Conservation (phyloP, 2,113 vertebrate genomes). For the Eptatretus burgeri region DNA sequence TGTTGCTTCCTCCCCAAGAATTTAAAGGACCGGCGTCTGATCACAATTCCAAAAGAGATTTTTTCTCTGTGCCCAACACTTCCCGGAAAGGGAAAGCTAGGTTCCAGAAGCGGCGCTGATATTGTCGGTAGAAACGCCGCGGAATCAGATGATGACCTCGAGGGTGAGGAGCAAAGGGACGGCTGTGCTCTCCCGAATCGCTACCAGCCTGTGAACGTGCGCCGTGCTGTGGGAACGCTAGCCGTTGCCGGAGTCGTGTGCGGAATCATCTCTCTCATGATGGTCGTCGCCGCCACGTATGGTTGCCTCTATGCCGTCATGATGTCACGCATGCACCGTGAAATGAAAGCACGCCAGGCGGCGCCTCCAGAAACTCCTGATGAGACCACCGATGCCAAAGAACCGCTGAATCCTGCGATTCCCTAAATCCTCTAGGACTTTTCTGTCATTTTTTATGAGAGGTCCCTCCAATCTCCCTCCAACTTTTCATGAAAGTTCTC, state of each 20-base stretch:
- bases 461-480: too few species aligned
- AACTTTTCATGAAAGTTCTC: too few species aligned
- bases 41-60: constrained; percentile 79
- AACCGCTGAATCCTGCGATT: not conserved
- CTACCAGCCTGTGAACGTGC: constrained; percentile 54
- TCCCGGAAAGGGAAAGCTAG: constrained; percentile 28
- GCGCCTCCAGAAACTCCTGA: constrained; percentile 76
- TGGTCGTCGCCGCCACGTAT: constrained; percentile 82
- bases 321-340: constrained; percentile 92
- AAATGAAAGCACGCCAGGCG: constrained; percentile 83
- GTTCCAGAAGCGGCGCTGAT: constrained; percentile 20
- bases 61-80: constrained; percentile 78
- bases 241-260: constrained; percentile 84
- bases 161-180: constrained; percentile 11
- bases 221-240: constrained; percentile 74
- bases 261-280: constrained; percentile 90
- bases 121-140: constrained; percentile 19
- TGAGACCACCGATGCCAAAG: constrained; percentile 14
- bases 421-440: too few species aligned
- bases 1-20: constrained; percentile 86
- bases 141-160: constrained; percentile 3
- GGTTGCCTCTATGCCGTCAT: constrained; percentile 93
- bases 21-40: constrained; percentile 72
- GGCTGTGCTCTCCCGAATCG: constrained; percentile 32
- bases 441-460: too few species aligned